These are phyloP conservation scores for Phoebastria nigripes DNA, from an alignment of 2,797 vertebrate genomes.

Conservation along the genomic window DNA sequence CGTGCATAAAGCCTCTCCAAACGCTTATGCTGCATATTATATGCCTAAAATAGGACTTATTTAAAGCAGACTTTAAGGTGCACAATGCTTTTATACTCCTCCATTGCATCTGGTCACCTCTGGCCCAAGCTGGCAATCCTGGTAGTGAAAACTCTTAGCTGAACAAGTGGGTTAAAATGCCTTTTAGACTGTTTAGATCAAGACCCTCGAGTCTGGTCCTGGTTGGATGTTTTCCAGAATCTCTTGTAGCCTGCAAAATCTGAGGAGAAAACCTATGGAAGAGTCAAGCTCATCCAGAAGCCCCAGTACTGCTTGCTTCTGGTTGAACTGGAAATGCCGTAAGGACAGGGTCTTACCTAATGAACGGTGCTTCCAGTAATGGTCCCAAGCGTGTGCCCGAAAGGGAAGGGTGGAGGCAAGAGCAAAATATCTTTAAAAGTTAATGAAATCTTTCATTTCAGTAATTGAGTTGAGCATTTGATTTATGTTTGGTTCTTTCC, in stretches of 20 bases:
- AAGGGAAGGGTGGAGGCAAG: not conserved
- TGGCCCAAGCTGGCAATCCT: not conserved
- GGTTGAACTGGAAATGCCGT: not conserved
- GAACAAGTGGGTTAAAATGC: not conserved
- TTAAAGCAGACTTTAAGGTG: not conserved
- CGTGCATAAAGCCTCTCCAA: not conserved
- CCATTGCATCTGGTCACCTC: not conserved
- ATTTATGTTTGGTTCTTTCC: not conserved
- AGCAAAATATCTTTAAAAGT: not conserved
- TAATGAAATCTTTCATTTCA: not conserved
- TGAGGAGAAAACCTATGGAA: not conserved
- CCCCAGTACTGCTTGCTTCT: not conserved
- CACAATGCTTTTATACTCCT: not conserved
- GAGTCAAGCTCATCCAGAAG: not conserved
- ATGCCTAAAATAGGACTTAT: not conserved
- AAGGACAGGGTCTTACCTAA: not conserved
- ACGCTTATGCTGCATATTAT: not conserved
- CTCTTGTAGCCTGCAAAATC: not conserved
- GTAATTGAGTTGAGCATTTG: not conserved
- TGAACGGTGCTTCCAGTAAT: not conserved
- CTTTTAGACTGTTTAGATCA: not conserved
- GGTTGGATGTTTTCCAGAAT: not conserved
- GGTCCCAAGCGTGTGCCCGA: fast-evolving
- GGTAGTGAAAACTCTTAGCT: not conserved
- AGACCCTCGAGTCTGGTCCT: not conserved